phyloP scores from a whole-genome alignment of 1,140 invertebrate genomes.

The Drosophila ercepeae region DNA sequence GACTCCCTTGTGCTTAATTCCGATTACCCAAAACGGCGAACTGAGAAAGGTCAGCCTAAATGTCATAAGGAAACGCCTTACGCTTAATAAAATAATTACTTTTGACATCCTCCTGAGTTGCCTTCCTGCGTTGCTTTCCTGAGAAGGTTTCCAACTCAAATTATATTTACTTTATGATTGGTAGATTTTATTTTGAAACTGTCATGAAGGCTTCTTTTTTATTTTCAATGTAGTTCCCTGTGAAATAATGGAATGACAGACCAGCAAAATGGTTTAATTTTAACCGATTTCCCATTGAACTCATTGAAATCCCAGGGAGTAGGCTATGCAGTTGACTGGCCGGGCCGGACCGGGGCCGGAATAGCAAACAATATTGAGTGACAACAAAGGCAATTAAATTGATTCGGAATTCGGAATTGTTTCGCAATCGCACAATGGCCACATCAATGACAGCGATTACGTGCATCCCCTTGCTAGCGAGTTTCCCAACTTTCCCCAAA shows the following conservation, averaged over 20 bases:
- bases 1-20: slow-evolving; percentile 22
- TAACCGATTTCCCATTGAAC: slow-evolving; percentile 9
- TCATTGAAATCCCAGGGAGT: slow-evolving; percentile 14
- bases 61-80: slow-evolving; percentile 15
- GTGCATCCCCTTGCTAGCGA: slow-evolving; percentile 19
- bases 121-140: no score
- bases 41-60: slow-evolving; percentile 34
- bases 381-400: slow-evolving; percentile 57
- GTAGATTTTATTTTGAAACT: no score
- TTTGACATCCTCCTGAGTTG: not conserved
- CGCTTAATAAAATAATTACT: not conserved
- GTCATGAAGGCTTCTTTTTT: not conserved
- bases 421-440: slow-evolving; percentile 59
- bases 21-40: slow-evolving; percentile 12
- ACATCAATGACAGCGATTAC: slow-evolving; percentile 58
- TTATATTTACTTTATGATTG: not conserved
- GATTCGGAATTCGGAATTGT: slow-evolving; percentile 51
- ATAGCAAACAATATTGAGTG: slow-evolving; percentile 50
- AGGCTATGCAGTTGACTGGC: slow-evolving; percentile 7
- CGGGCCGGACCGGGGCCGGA: no score
- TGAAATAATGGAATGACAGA: not conserved
- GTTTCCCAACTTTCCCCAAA: not conserved
- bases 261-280: slow-evolving; percentile 32
- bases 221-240: not conserved
- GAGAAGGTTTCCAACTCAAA: not conserved